A percentile compares a stretch with the other conserved stretches of the same genome.
Evolutionary conservation across 2,888 invertebrate species (phyloP).

Genomic region (Nomada ruficornis): DNA sequence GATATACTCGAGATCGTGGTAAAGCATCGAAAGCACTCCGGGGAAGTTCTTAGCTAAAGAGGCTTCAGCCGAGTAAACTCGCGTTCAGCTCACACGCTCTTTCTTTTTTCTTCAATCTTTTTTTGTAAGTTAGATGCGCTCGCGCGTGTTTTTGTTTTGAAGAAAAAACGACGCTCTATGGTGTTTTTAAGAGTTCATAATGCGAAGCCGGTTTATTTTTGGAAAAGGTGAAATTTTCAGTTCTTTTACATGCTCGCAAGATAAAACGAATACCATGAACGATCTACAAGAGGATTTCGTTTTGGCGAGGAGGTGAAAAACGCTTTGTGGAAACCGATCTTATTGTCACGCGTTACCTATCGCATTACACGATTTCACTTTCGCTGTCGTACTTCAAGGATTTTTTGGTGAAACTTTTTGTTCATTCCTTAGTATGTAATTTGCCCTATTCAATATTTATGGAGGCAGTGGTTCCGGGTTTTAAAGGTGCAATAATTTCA

Average conservation of each 20-base stretch:
- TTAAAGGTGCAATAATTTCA: too few species aligned
- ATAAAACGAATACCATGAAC: neutral
- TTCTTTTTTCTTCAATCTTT: neutral
- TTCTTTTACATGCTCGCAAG: neutral
- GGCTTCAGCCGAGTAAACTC: slow-evolving; percentile 14
- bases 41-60: slow-evolving; percentile 31
- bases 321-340: neutral
- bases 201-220: neutral
- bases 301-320: too few species aligned
- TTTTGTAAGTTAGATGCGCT: neutral
- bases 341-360: neutral
- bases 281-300: neutral
- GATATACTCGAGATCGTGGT: slow-evolving; percentile 24
- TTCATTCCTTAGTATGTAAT: too few species aligned
- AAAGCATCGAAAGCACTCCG: slow-evolving; percentile 34
- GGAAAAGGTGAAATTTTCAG: neutral
- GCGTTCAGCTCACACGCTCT: neutral
- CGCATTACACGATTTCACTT: neutral
- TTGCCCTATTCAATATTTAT: too few species aligned
- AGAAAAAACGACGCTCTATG: neutral
- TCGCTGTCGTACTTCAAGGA: too few species aligned
- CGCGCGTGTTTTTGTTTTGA: neutral
- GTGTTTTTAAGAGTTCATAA: slow-evolving; percentile 19
- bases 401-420: too few species aligned
- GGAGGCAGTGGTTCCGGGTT: too few species aligned